Conservation (phyloP, 2,113 vertebrate species). For the Crotophaga sulcirostris region DNA sequence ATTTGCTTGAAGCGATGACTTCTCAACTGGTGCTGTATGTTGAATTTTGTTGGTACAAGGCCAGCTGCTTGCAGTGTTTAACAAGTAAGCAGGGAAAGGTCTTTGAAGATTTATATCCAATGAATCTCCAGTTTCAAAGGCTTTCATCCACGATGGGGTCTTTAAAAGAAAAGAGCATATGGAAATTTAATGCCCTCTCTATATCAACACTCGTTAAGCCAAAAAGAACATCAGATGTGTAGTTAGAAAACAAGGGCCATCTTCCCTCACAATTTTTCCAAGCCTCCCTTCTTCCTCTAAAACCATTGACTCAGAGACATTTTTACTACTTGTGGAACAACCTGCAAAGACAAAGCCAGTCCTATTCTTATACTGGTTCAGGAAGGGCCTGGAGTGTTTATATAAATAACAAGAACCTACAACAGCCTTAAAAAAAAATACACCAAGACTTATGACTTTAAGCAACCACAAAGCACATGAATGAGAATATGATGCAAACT, state of each 20-base stretch:
- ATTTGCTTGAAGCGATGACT: slow-evolving; percentile 10
- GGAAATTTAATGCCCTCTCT: background rate
- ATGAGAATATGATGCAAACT: background rate
- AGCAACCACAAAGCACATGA: background rate
- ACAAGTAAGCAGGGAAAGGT: background rate
- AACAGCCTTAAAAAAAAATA: background rate
- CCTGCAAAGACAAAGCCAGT: background rate
- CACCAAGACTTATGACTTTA: background rate
- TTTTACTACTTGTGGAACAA: background rate
- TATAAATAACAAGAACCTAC: background rate
- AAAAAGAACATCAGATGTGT: background rate
- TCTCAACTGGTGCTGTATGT: background rate
- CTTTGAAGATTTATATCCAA: slow-evolving; percentile 27
- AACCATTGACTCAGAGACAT: background rate
- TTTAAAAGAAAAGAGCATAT: slow-evolving; percentile 16
- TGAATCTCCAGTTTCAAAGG: background rate
- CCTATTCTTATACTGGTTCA: background rate
- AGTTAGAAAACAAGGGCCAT: background rate
- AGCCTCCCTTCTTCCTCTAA: background rate
- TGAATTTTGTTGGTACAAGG: slow-evolving; percentile 5
- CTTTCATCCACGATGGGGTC: slow-evolving; percentile 47
- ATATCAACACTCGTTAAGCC: background rate
- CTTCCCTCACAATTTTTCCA: background rate
- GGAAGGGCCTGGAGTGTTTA: background rate
- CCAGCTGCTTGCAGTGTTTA: slow-evolving; percentile 47